phyloP scores from a whole-genome alignment of 2,113 vertebrate genomes.

The Corythornis madagascariensis region DNA sequence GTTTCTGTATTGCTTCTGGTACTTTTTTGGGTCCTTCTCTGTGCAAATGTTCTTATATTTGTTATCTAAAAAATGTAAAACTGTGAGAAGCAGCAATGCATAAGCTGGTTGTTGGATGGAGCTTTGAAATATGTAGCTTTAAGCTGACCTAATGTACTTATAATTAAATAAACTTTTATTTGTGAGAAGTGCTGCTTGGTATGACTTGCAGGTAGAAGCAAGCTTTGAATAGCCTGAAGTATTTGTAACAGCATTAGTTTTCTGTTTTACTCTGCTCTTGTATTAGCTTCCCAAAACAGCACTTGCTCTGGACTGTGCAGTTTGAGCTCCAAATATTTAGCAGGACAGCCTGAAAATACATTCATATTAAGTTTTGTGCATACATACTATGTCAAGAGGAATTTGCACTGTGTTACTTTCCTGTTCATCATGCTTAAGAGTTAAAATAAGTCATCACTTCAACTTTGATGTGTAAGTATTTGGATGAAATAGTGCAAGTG shows the following conservation, averaged over 20 bases:
- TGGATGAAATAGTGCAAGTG: neutral
- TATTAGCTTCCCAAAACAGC: neutral
- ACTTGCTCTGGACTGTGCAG: neutral
- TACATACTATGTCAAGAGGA: neutral
- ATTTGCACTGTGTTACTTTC: neutral
- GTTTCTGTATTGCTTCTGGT: neutral
- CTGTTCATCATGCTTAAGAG: neutral
- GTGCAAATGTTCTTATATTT: neutral
- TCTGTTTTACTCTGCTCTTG: neutral
- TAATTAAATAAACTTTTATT: neutral
- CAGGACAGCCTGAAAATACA: neutral
- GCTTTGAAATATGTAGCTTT: neutral
- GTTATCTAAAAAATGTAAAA: neutral
- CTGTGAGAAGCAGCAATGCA: neutral
- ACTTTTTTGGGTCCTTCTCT: neutral
- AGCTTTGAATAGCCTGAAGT: neutral
- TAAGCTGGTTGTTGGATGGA: neutral
- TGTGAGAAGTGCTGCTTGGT: neutral
- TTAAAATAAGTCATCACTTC: neutral
- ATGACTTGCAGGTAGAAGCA: neutral
- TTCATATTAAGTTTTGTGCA: neutral
- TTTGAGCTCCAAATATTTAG: neutral
- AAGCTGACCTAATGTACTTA: neutral
- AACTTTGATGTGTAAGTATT: neutral
- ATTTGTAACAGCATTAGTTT: neutral